Conservation (phyloP, 2,888 invertebrate genomes). For the Steromphala cineraria region DNA sequence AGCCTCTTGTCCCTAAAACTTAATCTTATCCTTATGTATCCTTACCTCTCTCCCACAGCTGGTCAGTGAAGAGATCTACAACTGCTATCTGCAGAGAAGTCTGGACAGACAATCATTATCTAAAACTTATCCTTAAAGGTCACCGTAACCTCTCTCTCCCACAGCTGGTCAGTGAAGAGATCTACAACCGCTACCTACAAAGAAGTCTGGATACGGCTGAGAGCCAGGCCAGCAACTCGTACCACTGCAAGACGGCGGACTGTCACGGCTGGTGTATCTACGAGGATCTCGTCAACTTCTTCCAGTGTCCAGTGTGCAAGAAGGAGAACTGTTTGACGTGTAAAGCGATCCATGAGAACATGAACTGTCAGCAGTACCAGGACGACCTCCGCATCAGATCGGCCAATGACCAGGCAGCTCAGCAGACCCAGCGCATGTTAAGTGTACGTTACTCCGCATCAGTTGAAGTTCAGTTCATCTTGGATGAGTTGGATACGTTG, state of each 20-base stretch:
- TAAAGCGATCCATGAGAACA: slow-evolving; percentile 88
- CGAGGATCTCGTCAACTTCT: slow-evolving; percentile 89
- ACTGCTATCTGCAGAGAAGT: too few species aligned
- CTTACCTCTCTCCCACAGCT: slow-evolving; percentile 34
- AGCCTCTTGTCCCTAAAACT: too few species aligned
- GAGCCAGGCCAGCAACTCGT: slow-evolving; percentile 85
- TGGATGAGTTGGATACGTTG: too few species aligned
- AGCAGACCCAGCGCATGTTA: slow-evolving; percentile 82
- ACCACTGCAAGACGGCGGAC: slow-evolving; percentile 92
- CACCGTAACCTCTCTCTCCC: not conserved
- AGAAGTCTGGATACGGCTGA: slow-evolving; percentile 89
- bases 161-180: slow-evolving; percentile 76
- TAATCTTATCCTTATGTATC: not conserved
- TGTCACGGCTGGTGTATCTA: slow-evolving; percentile 93
- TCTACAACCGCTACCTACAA: slow-evolving; percentile 87
- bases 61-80: too few species aligned
- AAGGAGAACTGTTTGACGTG: slow-evolving; percentile 89
- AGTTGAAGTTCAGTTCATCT: too few species aligned
- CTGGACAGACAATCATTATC: too few species aligned
- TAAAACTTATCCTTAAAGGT: not conserved
- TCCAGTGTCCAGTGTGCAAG: slow-evolving; percentile 88
- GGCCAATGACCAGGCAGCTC: slow-evolving; percentile 81
- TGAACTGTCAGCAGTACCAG: slow-evolving; percentile 89
- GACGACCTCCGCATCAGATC: slow-evolving; percentile 81
- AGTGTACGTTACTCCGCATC: slow-evolving; percentile 6